Percentiles rank a stretch among this genome's conserved stretches.
Evolutionary conservation across 1,140 invertebrate species (phyloP).

Genomic region (Leptinotarsa defecta): DNA sequence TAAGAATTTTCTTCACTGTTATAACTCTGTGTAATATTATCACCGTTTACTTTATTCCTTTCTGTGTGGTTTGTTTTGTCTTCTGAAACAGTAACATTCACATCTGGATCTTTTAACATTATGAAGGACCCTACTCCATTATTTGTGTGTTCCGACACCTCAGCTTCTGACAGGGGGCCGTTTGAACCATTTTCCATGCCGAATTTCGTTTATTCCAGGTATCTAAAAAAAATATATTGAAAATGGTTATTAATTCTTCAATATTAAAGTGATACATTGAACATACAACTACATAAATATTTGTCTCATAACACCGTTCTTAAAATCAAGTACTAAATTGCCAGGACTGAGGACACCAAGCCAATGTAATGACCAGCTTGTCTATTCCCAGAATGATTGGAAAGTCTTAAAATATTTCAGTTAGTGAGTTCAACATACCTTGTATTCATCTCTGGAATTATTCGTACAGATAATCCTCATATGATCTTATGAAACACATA

Average conservation of each 20-base stretch:
- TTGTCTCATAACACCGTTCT: not conserved
- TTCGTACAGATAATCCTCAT: conserved; percentile 24
- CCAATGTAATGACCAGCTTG: conserved; percentile 22
- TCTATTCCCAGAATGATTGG: not conserved
- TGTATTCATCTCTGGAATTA: conserved; percentile 24
- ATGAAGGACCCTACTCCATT: conserved; percentile 42
- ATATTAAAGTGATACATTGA: too few species aligned
- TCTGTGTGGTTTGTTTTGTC: conserved; percentile 29
- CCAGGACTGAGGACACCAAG: conserved; percentile 29
- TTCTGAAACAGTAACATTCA: conserved; percentile 35
- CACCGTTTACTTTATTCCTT: conserved; percentile 42
- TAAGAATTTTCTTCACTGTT: conserved; percentile 39
- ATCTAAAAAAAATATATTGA: conserved; percentile 10
- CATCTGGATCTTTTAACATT: conserved; percentile 52
- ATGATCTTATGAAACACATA: conserved; percentile 29
- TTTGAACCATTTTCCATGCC: conserved; percentile 56
- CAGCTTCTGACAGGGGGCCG: conserved; percentile 32
- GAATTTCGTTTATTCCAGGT: conserved; percentile 34
- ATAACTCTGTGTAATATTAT: conserved; percentile 34
- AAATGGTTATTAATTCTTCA: too few species aligned
- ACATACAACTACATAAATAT: not conserved
- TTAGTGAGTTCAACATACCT: conserved; percentile 17
- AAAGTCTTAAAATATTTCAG: not conserved
- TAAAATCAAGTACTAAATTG: conserved; percentile 6
- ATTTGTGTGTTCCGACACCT: conserved; percentile 33